Base-by-base conservation (phyloP, 2,113 vertebrate species). In the Corydoras maculifer region DNA sequence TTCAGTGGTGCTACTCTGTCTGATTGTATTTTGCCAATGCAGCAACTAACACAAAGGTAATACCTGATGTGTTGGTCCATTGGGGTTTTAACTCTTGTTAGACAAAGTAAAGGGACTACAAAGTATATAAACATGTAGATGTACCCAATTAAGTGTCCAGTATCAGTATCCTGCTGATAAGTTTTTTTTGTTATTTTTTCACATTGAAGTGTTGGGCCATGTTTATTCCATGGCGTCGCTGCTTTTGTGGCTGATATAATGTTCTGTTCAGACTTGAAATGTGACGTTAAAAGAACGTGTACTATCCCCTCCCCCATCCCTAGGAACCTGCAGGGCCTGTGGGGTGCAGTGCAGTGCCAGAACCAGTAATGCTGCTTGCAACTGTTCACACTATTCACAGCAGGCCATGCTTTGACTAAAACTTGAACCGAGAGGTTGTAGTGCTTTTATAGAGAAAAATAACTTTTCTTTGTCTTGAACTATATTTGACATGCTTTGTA, bases 191-290 rank as follows among this genome's bases (percentile, higher is more conserved):
- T 75, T 75, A 75, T 80, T 80, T 75, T 73, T 70, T 48, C 18
- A 64, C 35, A 31, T 11, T 31, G 58, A 70, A 62, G 54, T 51
- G 8, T 15, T 55, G 69, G 72, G 63, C 65, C 73, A 67, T 69
- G 65, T 49, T 58, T 65, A 77, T 70, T 66, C 75, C 32, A 65
- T 70, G 67, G 58, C 67, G 58, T 80, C 75, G 70, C 61, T 58
- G 59, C 73, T 14, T 53, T 62, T 61, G 65, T 18, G 32, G 62
- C 55, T 63, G 53, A 61, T 62, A 7, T 61, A 30, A 35, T 68
- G 50, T 65, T 3, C 35, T 75, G 72, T 65, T 72, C 65, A 73
- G 72, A 77, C 74, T 69, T 68, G 75, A 79, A 54, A 32, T 57
- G 49, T 68, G 64, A 53, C 71, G 31, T 15, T 69, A 4, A 60